phyloP scores from a whole-genome alignment of 2,113 vertebrate species.

The Pelmatolapia mariae region DNA sequence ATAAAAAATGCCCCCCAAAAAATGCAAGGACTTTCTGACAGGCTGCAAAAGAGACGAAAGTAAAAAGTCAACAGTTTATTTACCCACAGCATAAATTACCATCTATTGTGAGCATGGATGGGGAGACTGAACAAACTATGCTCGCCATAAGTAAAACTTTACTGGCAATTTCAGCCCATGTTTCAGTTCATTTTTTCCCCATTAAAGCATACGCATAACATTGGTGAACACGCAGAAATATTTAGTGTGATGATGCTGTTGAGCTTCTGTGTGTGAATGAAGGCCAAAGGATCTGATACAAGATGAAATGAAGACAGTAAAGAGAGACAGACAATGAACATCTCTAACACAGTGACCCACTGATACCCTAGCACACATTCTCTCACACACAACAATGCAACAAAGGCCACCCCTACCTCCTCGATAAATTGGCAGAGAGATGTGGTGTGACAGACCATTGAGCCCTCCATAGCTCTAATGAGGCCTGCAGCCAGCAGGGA shows the following conservation, averaged over 20 bases:
- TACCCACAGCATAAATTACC: constrained; percentile 3
- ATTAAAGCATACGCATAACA: neutral
- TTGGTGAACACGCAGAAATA: neutral
- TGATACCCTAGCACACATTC: constrained; percentile 19
- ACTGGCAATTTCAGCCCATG: neutral
- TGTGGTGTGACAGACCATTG: constrained; percentile 31
- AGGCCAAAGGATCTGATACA: neutral
- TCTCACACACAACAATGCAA: neutral
- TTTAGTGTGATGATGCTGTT: neutral
- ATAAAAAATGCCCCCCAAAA: constrained; percentile 7
- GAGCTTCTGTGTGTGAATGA: neutral
- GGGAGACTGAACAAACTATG: neutral
- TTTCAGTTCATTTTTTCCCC: neutral
- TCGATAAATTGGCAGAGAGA: constrained; percentile 50
- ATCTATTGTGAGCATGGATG: neutral
- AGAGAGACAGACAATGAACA: neutral
- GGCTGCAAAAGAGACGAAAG: neutral
- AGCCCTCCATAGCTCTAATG: constrained; percentile 33
- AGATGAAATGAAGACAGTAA: neutral
- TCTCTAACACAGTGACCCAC: constrained; percentile 38
- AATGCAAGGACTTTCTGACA: constrained; percentile 9
- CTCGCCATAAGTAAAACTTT: neutral
- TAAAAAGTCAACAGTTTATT: neutral
- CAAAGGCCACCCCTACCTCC: neutral
- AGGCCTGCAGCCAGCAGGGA: constrained; percentile 43